These are phyloP conservation scores for Rallus crepitans DNA, from an alignment of 2,797 vertebrate species.

Conservation along the genomic window DNA sequence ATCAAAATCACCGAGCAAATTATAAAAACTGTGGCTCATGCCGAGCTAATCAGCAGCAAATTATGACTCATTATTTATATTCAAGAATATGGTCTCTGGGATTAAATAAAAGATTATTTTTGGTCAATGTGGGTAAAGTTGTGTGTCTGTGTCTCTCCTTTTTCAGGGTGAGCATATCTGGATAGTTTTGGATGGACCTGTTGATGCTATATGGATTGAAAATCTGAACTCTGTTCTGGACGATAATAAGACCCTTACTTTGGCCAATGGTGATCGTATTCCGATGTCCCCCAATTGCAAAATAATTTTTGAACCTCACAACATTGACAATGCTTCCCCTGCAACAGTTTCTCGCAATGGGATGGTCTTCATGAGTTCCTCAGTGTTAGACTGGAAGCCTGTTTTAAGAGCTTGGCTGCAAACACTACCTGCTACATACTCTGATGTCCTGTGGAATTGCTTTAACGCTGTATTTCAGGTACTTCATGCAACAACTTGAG, in stretches of 20 bases:
- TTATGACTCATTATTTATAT: neutral
- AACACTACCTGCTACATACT: conserved; percentile 76
- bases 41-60: neutral
- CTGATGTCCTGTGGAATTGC: conserved; percentile 75
- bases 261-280: conserved; percentile 96
- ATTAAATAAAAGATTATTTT: neutral
- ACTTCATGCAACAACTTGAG: neutral
- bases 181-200: conserved; percentile 96
- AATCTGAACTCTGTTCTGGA: conserved; percentile 98
- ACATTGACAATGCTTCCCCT: conserved; percentile 96
- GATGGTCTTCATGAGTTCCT: conserved; percentile 99
- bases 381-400: conserved; percentile 92
- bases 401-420: conserved; percentile 90
- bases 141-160: neutral
- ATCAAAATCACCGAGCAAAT: neutral
- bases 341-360: conserved; percentile 97
- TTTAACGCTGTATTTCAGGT: conserved; percentile 86
- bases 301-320: conserved; percentile 95
- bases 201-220: conserved; percentile 98
- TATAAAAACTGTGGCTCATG: neutral
- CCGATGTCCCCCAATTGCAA: conserved; percentile 96
- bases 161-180: conserved; percentile 88
- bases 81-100: neutral
- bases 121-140: neutral
- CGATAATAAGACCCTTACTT: conserved; percentile 94